These are phyloP conservation scores for Micrasema minimum DNA, from an alignment of 1,140 invertebrate species.

Conservation along the genomic window DNA sequence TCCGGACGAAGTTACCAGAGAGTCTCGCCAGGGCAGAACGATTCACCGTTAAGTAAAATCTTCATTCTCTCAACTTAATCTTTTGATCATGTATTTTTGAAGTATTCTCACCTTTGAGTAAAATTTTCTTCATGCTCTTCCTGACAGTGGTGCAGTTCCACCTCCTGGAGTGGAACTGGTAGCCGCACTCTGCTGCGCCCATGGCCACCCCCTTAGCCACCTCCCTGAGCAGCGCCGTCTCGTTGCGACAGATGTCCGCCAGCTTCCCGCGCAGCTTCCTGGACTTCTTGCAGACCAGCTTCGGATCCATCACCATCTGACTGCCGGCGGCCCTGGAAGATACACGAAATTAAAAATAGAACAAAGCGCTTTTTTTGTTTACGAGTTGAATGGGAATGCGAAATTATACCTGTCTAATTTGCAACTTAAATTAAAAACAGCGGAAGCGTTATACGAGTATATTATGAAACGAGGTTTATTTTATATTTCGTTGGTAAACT, in stretches of 20 bases:
- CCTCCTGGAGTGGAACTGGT: slow-evolving; percentile 82
- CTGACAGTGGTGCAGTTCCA: slow-evolving; percentile 88
- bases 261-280: slow-evolving; percentile 78
- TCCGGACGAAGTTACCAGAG: no score
- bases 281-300: slow-evolving; percentile 83
- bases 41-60: no score
- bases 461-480: no score
- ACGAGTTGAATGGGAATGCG: no score
- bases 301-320: slow-evolving; percentile 88
- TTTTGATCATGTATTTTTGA: no score
- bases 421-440: no score
- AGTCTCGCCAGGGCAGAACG: no score
- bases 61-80: no score
- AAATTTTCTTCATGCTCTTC: slow-evolving; percentile 82
- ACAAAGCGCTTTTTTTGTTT: no score
- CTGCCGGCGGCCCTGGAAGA: slow-evolving; percentile 77
- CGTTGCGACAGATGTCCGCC: slow-evolving; percentile 80
- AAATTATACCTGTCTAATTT: no score
- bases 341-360: slow-evolving; percentile 51
- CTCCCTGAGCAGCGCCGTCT: slow-evolving; percentile 79
- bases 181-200: slow-evolving; percentile 85
- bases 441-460: no score
- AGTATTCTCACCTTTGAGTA: slow-evolving; percentile 79
- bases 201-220: slow-evolving; percentile 80
- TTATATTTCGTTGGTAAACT: no score